Conservation (phyloP, 2,113 vertebrate species). For the Siniperca knerii region DNA sequence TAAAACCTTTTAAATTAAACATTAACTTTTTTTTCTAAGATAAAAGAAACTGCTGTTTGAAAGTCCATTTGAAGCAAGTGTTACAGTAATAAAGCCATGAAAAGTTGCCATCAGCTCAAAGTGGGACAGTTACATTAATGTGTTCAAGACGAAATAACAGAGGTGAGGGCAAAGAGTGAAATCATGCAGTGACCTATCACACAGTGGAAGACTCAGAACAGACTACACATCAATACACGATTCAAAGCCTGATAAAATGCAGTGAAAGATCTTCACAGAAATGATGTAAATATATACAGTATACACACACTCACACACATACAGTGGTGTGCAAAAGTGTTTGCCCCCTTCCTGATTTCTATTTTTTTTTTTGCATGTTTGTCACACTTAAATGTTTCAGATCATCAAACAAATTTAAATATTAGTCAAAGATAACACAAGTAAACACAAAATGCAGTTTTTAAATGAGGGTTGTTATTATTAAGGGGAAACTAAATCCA, state of each 20-base stretch:
- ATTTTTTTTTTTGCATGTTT: no score
- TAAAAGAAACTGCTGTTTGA: not conserved
- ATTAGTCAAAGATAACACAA: no score
- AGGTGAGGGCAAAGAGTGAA: slow-evolving; percentile 43
- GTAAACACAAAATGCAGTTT: no score
- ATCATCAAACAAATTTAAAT: no score
- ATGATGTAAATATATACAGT: not conserved
- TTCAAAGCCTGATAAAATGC: not conserved
- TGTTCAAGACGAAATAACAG: slow-evolving; percentile 18
- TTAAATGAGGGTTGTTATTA: no score
- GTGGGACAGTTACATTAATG: slow-evolving; percentile 57
- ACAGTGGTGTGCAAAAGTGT: no score
- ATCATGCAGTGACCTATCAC: slow-evolving; percentile 56
- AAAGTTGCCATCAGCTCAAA: slow-evolving; percentile 61
- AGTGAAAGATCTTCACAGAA: not conserved
- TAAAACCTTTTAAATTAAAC: not conserved
- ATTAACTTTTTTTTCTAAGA: not conserved
- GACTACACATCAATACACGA: slow-evolving; percentile 12
- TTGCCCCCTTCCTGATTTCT: no score
- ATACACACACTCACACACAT: not conserved
- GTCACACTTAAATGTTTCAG: no score
- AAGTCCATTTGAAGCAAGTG: not conserved
- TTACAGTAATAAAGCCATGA: not conserved
- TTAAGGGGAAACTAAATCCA: no score
- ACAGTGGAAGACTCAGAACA: slow-evolving; percentile 8